Evolutionary conservation across 2,797 vertebrate species (phyloP).

Genomic region (Manis crassicaudata): DNA sequence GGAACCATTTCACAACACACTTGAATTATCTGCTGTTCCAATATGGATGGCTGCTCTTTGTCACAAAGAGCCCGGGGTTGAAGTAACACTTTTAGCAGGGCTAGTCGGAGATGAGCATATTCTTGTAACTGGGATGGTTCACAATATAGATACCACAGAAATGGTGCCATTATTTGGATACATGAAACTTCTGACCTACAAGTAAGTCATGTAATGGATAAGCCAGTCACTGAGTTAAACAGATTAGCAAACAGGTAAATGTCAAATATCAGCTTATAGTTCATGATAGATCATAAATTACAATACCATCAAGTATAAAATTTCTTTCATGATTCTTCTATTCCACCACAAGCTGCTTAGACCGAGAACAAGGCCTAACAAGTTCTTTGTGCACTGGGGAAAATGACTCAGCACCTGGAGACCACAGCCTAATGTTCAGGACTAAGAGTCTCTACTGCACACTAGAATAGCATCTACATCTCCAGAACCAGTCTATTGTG

Average conservation of each 20-base stretch:
- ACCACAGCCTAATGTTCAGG: not conserved
- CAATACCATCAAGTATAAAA: not conserved
- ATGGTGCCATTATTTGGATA: constrained; percentile 91
- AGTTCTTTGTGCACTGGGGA: not conserved
- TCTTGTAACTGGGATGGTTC: constrained; percentile 91
- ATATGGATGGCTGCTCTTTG: constrained; percentile 58
- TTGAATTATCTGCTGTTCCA: constrained; percentile 86
- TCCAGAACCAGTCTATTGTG: not conserved
- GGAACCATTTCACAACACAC: constrained; percentile 91
- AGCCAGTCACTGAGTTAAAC: constrained; percentile 31
- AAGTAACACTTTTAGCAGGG: constrained; percentile 90
- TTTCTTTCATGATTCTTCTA: not conserved
- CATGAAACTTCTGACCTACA: constrained; percentile 88
- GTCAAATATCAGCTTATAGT: not conserved
- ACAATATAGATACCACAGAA: constrained; percentile 94
- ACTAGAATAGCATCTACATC: not conserved
- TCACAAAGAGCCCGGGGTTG: constrained; percentile 71
- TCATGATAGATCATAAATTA: not conserved
- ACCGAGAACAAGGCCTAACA: not conserved
- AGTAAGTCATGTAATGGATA: constrained; percentile 66
- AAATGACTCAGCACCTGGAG: not conserved
- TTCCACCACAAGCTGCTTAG: not conserved
- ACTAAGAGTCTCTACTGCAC: not conserved
- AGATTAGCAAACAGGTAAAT: not conserved
- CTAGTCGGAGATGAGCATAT: constrained; percentile 90